Evolutionary conservation across 2,113 vertebrate genomes (phyloP).

Genomic region (Illadopsis cleaveri): DNA sequence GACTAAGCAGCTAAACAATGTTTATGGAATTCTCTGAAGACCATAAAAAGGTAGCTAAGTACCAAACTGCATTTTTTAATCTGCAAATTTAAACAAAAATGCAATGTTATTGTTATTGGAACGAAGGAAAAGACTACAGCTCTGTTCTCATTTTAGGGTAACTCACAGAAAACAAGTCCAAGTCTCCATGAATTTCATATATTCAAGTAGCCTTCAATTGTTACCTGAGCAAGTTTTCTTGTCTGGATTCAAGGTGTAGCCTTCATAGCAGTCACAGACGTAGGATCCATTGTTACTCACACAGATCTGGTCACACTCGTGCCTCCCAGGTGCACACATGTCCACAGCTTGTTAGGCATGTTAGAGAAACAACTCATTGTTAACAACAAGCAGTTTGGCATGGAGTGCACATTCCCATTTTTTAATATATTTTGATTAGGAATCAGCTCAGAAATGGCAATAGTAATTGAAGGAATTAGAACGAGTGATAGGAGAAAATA

Average conservation of each 20-base stretch:
- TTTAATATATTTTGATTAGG: neutral
- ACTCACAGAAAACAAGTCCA: neutral
- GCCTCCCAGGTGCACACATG: slow-evolving; percentile 78
- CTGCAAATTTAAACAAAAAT: neutral
- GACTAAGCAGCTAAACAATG: neutral
- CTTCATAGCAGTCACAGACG: slow-evolving; percentile 85
- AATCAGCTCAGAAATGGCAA: neutral
- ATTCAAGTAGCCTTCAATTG: neutral
- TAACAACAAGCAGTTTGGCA: neutral
- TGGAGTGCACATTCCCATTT: neutral
- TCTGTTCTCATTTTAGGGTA: neutral
- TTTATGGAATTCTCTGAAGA: neutral
- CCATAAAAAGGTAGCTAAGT: neutral
- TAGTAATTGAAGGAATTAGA: neutral
- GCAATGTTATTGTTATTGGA: neutral
- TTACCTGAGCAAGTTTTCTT: slow-evolving; percentile 87
- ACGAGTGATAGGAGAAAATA: neutral
- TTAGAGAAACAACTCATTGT: neutral
- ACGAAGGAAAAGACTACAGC: neutral
- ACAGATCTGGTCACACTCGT: slow-evolving; percentile 89
- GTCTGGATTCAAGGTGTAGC: slow-evolving; percentile 85
- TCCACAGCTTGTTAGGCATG: slow-evolving; percentile 75
- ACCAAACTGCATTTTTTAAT: neutral
- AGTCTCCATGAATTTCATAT: neutral
- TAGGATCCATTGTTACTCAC: slow-evolving; percentile 75